phyloP scores from a whole-genome alignment of 2,888 invertebrate species.

The Drosophila demipolita region DNA sequence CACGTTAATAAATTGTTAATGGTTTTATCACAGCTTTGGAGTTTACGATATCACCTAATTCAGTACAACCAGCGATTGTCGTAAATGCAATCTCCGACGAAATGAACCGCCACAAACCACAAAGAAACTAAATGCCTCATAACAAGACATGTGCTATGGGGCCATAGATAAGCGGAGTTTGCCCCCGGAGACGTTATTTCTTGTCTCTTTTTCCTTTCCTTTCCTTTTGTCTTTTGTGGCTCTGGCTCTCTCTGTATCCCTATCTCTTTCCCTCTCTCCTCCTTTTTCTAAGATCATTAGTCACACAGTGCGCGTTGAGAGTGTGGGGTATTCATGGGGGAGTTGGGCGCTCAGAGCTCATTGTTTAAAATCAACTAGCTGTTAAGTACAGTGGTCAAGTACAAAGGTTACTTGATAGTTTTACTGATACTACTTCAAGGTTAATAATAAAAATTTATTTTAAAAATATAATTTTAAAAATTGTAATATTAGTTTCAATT shows the following conservation, averaged over 20 bases:
- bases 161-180: constrained; percentile 60
- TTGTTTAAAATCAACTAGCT: neutral
- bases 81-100: constrained; percentile 50
- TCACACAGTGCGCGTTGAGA: constrained; percentile 24
- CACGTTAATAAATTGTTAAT: constrained; percentile 77
- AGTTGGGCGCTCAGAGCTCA: neutral
- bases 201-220: neutral
- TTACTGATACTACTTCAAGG: too few relatives aligned
- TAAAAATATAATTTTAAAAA: neutral
- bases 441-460: neutral
- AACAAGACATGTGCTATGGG: constrained; percentile 12
- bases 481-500: neutral
- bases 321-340: constrained; percentile 1
- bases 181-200: constrained; percentile 44
- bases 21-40: constrained; percentile 75
- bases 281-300: constrained; percentile 43
- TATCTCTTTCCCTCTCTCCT: neutral
- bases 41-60: constrained; percentile 66
- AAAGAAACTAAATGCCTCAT: constrained; percentile 7
- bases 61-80: constrained; percentile 44
- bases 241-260: neutral
- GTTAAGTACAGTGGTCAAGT: neutral
- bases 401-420: neutral
- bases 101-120: constrained; percentile 3
- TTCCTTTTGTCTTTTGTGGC: neutral